Conservation (phyloP, 2,797 vertebrate species). For the Gambelia wislizenii region DNA sequence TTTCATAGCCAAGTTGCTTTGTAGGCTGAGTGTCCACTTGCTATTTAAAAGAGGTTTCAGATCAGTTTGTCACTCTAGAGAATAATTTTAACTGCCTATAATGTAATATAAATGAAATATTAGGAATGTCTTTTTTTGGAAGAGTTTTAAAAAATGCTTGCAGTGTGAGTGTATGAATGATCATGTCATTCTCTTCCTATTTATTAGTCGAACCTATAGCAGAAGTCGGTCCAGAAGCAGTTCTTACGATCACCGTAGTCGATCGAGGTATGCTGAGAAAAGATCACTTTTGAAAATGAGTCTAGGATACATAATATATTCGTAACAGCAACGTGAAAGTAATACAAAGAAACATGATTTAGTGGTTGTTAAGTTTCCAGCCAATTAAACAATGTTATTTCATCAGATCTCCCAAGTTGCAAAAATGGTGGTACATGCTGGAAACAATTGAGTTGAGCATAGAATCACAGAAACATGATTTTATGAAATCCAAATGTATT, state of each 20-base stretch:
- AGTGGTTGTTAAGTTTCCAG: background rate
- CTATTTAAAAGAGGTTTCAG: background rate
- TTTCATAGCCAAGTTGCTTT: background rate
- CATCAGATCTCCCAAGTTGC: no score
- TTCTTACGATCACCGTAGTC: conserved; percentile 84
- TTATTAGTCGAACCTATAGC: conserved; percentile 85
- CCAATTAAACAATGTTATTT: background rate
- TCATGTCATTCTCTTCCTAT: conserved; percentile 19
- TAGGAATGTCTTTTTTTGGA: accelerated
- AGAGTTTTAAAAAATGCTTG: background rate
- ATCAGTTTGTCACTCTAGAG: background rate
- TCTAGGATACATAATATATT: background rate
- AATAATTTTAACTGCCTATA: background rate
- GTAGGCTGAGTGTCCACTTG: background rate
- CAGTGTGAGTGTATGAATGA: background rate
- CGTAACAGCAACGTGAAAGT: background rate
- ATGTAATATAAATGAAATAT: background rate
- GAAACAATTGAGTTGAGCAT: background rate
- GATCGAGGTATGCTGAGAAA: conserved; percentile 86
- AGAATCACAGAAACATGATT: no score
- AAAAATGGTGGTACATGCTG: no score
- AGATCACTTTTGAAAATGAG: background rate
- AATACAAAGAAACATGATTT: background rate
- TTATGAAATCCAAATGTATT: background rate
- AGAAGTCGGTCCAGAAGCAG: conserved; percentile 91